A percentile compares a stretch with the other conserved stretches of the same genome.
Evolutionary conservation across 2,888 invertebrate species (phyloP).

Genomic region (Idaea aversata): DNA sequence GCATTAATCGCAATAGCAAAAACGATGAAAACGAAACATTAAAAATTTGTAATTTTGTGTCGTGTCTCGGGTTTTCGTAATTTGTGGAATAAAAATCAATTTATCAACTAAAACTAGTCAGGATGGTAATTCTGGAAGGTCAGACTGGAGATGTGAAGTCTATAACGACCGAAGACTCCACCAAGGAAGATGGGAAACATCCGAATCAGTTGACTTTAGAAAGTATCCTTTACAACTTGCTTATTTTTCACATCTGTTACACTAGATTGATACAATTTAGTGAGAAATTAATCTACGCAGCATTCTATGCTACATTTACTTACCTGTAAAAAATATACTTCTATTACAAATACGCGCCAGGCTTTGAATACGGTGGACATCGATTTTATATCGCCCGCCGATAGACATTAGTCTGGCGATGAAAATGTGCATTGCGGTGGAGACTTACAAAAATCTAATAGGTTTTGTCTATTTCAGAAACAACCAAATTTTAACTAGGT

Average conservation of each 20-base stretch:
- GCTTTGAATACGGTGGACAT: too few species aligned
- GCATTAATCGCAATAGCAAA: background rate
- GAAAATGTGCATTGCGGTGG: too few species aligned
- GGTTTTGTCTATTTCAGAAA: too few species aligned
- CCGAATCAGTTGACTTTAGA: constrained; percentile 71
- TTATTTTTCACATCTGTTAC: background rate
- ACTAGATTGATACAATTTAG: too few species aligned
- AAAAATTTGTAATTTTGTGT: constrained; percentile 16
- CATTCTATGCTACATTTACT: too few species aligned
- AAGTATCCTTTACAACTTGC: constrained; percentile 75
- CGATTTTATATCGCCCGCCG: too few species aligned
- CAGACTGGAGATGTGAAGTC: constrained; percentile 61
- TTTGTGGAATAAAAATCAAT: constrained; percentile 1
- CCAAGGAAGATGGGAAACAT: constrained; percentile 59
- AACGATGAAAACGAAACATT: constrained; percentile 9
- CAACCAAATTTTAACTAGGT: too few species aligned
- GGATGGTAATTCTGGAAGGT: constrained; percentile 67
- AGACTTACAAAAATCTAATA: too few species aligned
- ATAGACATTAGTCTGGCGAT: too few species aligned
- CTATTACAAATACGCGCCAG: too few species aligned
- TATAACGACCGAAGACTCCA: constrained; percentile 49
- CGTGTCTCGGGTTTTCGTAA: constrained; percentile 6
- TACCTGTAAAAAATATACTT: too few species aligned
- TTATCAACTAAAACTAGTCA: constrained; percentile 13
- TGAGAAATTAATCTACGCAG: too few species aligned